Evolutionary conservation across 2,797 vertebrate genomes (phyloP), one percentile per base, ranked within the genome.

Genomic region (Oryzias sinensis): DNA sequence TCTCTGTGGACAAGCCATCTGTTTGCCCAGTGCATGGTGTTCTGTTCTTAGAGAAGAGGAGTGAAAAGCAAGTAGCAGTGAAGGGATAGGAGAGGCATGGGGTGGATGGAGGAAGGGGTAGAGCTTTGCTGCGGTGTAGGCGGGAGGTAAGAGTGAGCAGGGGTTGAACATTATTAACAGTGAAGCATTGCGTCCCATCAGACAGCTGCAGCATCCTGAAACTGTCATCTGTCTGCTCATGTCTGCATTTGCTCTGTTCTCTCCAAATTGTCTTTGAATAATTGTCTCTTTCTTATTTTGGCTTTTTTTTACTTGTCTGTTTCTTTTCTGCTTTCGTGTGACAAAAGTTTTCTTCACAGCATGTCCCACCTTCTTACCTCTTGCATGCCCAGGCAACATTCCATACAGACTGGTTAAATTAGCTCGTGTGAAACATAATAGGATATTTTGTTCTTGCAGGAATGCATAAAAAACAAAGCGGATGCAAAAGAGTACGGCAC

Each of bases 1-100:
- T 92, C 85, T 90, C 85, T 87, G 83, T 60, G 86, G 88, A 91
- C 87, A 88, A 87, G 87, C 91, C 92, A 93, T 92, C 90, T 92
- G 91, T 92, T 91, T 87, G 85, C 80, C 82, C 87, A 85, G 90
- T 81, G 85, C 85, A 80, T 83, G 75, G 83, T 86, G 89, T 90
- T 90, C 87, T 88, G 82, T 85, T 88, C 84, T 87, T 83, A 80
- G 78, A 75, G 80, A 77, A 59, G 72, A 54, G 56, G 62, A 54
- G 72, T 42, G 67, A 70, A 58, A 62, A 75, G 72, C 49, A 62
- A 56, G 50, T 16, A 45, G 62, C 74, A 62, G 59, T 75, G 71
- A 74, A 66, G 77, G 69, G 81, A 79, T 72, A 74, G 56, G 63
- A 56, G 53, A 56, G 69, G 59, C 55, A 43, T 48, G 46, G 45